These are phyloP conservation scores for Leucophenga varia DNA, from an alignment of 1,140 invertebrate species.

Conservation along the genomic window DNA sequence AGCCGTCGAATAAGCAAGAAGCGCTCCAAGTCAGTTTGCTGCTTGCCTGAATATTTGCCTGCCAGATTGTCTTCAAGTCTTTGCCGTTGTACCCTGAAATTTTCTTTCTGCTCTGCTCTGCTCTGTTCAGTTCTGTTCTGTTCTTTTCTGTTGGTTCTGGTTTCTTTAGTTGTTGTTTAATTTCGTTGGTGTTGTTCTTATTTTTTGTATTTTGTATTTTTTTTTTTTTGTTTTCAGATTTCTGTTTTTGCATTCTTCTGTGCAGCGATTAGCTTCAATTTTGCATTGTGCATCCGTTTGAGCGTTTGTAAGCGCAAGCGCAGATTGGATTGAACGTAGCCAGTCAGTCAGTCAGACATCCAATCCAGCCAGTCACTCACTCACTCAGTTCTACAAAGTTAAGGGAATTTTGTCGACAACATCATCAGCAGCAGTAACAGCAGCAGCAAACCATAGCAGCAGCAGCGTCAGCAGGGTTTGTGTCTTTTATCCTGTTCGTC, in stretches of 20 bases:
- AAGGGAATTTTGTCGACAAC: too few relatives aligned
- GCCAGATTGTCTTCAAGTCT: too few relatives aligned
- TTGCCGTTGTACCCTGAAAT: too few relatives aligned
- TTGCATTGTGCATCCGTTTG: slow-evolving; percentile 16
- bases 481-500: slow-evolving; percentile 6
- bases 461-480: neutral
- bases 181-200: slow-evolving; percentile 4
- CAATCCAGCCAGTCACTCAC: slow-evolving; percentile 8
- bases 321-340: slow-evolving; percentile 23
- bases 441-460: too few relatives aligned
- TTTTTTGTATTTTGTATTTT: slow-evolving; percentile 18
- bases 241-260: slow-evolving; percentile 4
- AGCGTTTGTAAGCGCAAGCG: slow-evolving; percentile 23
- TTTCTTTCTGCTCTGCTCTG: too few relatives aligned
- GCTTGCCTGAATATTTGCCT: too few relatives aligned
- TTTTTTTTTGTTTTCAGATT: slow-evolving; percentile 12
- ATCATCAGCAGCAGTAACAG: too few relatives aligned
- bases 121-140: too few relatives aligned
- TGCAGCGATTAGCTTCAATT: slow-evolving; percentile 48
- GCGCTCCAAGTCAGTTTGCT: too few relatives aligned
- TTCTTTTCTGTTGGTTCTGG: too few relatives aligned
- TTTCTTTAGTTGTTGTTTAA: neutral
- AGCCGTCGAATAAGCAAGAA: neutral
- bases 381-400: neutral
- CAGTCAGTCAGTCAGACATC: slow-evolving; percentile 38